Percentiles rank a stretch among this genome's conserved stretches.
Evolutionary conservation across 2,113 vertebrate genomes (phyloP).

Genomic region (Carollia perspicillata): DNA sequence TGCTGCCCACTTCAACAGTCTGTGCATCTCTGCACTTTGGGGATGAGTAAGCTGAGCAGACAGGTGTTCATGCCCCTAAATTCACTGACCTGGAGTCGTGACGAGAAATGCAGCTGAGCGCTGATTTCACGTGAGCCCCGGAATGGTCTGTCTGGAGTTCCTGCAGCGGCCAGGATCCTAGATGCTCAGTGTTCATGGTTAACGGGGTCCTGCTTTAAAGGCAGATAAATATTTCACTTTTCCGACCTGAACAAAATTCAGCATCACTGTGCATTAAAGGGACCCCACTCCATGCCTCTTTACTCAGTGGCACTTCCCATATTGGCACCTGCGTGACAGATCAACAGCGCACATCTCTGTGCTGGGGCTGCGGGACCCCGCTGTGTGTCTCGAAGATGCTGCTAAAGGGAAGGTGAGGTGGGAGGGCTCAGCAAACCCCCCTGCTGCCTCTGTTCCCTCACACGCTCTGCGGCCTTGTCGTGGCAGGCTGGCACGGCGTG

Average conservation of each 20-base stretch:
- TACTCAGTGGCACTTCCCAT: not conserved
- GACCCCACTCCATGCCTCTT: not conserved
- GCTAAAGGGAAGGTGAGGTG: not conserved
- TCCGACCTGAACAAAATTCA: not conserved
- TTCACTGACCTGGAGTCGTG: not conserved
- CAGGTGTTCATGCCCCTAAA: not conserved
- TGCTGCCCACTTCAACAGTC: not conserved
- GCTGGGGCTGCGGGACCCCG: not conserved
- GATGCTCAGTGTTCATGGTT: not conserved
- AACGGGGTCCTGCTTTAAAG: not conserved
- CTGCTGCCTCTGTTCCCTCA: not conserved
- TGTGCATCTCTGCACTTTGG: constrained; percentile 5
- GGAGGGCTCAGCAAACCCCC: not conserved
- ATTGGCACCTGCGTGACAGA: not conserved
- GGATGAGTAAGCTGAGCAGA: not conserved
- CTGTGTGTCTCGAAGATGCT: not conserved
- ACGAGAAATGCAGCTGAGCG: not conserved
- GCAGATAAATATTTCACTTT: not conserved
- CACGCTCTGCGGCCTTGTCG: constrained; percentile 18
- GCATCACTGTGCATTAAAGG: not conserved
- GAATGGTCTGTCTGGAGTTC: not conserved
- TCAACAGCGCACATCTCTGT: not conserved
- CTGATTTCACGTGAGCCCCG: not conserved
- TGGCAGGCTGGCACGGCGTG: constrained; percentile 94
- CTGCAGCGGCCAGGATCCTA: not conserved